Conservation (phyloP, 1,140 invertebrate species). For the Drosophila asahinai region DNA sequence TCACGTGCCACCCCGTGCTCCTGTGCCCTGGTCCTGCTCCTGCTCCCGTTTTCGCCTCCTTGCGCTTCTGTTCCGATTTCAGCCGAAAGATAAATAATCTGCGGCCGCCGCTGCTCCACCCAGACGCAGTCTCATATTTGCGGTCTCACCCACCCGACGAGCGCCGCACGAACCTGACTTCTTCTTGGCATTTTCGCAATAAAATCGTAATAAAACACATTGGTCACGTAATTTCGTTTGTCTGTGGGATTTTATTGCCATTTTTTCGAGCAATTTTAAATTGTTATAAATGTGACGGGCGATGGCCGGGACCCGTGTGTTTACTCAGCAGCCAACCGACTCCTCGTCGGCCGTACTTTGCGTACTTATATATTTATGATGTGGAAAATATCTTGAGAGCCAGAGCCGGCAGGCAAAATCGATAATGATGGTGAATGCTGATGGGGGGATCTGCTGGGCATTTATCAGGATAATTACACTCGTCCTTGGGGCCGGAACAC, state of each 20-base stretch:
- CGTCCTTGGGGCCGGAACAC: constrained; percentile 31
- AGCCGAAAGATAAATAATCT: constrained; percentile 82
- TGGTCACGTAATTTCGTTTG: constrained; percentile 85
- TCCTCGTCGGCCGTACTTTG: constrained; percentile 25
- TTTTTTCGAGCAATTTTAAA: constrained; percentile 84
- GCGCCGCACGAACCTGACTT: constrained; percentile 57
- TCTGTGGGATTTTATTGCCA: constrained; percentile 85
- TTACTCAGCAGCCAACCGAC: constrained; percentile 42
- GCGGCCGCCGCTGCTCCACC: constrained; percentile 53
- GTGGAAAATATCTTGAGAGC: constrained; percentile 78
- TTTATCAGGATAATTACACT: constrained; percentile 67
- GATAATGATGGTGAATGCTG: constrained; percentile 57
- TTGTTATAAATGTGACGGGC: constrained; percentile 82
- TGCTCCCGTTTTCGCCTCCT: constrained; percentile 43
- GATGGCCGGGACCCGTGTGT: constrained; percentile 64
- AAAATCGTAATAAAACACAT: constrained; percentile 85
- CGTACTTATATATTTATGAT: constrained; percentile 81
- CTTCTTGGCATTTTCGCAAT: constrained; percentile 82
- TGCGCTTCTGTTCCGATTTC: constrained; percentile 79
- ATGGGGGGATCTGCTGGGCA: constrained; percentile 40
- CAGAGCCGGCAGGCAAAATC: constrained; percentile 51
- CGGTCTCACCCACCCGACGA: constrained; percentile 48
- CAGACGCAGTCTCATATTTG: constrained; percentile 78
- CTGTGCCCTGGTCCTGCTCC: neutral
- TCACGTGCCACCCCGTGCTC: constrained; percentile 63